A percentile compares a stretch with the other conserved stretches of the same genome.
These are phyloP conservation scores for Podarcis siculus DNA, from an alignment of 2,797 vertebrate genomes.

Conservation along the genomic window DNA sequence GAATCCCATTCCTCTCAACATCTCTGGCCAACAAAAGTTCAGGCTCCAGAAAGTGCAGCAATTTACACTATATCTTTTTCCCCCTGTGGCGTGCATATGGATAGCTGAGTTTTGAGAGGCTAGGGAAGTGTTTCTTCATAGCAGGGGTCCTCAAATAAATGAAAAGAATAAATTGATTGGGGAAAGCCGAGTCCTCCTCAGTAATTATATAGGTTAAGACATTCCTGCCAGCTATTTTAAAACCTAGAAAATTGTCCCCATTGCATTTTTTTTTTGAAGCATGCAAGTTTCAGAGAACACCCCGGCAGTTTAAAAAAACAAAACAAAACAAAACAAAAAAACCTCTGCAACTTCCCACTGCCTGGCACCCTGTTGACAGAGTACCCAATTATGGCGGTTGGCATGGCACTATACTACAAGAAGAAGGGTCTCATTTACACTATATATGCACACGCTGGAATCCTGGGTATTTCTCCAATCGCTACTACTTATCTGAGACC, in stretches of 20 bases:
- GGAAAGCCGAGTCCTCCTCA: neutral
- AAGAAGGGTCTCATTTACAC: constrained; percentile 4
- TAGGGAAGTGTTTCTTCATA: neutral
- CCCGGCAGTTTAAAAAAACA: neutral
- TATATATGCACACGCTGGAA: neutral
- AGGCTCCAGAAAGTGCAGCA: neutral
- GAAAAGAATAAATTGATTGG: neutral
- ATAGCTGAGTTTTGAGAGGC: neutral
- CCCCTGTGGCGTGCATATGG: neutral
- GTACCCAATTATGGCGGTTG: constrained; percentile 16
- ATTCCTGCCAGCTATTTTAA: constrained; percentile 14
- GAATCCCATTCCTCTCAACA: neutral
- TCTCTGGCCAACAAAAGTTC: too few relatives aligned
- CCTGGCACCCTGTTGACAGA: constrained; percentile 24
- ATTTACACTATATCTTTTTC: neutral
- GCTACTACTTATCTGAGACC: constrained; percentile 17
- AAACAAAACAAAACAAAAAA: neutral
- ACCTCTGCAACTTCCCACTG: neutral
- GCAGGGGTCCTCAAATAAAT: neutral
- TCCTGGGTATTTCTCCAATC: neutral
- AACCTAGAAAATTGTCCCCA: constrained; percentile 15
- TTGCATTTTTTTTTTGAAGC: neutral
- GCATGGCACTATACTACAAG: neutral
- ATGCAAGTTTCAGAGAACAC: constrained; percentile 3
- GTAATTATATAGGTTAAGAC: constrained; percentile 16